phyloP scores from a whole-genome alignment of 2,888 invertebrate species.

The Scaptomyza reducta region DNA sequence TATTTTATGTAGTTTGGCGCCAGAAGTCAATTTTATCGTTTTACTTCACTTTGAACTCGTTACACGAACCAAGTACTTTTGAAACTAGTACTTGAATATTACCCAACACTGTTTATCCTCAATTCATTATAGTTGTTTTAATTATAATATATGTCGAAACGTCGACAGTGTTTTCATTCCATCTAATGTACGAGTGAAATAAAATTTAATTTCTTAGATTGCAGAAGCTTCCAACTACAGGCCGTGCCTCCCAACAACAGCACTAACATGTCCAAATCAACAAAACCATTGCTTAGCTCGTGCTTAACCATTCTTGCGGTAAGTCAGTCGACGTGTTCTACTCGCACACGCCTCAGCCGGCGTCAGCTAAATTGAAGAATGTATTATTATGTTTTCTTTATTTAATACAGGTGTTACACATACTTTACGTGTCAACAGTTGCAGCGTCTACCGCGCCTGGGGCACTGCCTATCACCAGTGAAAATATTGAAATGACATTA shows the following conservation, averaged over 20 bases:
- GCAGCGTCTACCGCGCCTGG: slow-evolving; percentile 85
- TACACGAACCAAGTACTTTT: slow-evolving; percentile 15
- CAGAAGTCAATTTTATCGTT: neutral
- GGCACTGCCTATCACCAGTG: slow-evolving; percentile 91
- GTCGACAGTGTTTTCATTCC: slow-evolving; percentile 59
- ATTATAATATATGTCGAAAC: slow-evolving; percentile 60
- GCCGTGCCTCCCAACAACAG: slow-evolving; percentile 43
- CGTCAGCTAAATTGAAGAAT: neutral
- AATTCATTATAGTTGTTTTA: slow-evolving; percentile 62
- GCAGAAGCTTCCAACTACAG: slow-evolving; percentile 39
- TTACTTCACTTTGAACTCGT: slow-evolving; percentile 8
- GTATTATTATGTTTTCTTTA: slow-evolving; percentile 9
- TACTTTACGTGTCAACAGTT: slow-evolving; percentile 90
- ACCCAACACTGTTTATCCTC: slow-evolving; percentile 43
- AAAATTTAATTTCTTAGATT: slow-evolving; percentile 41
- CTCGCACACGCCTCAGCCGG: slow-evolving; percentile 33
- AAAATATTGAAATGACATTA: slow-evolving; percentile 93
- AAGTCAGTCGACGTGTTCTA: slow-evolving; percentile 69
- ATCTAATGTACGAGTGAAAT: slow-evolving; percentile 64
- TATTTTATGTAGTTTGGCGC: no score
- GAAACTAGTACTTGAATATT: neutral
- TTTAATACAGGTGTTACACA: slow-evolving; percentile 78
- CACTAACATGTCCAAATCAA: slow-evolving; percentile 56
- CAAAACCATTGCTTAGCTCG: slow-evolving; percentile 56
- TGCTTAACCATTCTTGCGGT: slow-evolving; percentile 70